Evolutionary conservation across 1,140 invertebrate species (phyloP), one percentile per base, ranked within the genome.

Genomic region (Belonocnema kinseyi): DNA sequence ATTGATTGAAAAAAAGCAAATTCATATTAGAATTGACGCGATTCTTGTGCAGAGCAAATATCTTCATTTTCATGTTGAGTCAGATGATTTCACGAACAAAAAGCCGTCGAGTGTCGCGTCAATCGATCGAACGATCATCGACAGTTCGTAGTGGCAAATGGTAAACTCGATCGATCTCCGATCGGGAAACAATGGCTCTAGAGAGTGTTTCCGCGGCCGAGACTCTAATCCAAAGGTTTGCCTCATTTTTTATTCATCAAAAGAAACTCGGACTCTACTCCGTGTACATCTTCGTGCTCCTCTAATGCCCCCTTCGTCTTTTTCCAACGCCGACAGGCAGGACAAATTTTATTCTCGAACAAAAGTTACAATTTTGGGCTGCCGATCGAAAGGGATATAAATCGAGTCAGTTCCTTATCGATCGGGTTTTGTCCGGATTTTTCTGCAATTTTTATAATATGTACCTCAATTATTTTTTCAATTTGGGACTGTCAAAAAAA

Each of bases 161-260:
- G 80, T 82, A 80, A 87, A 82, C 82, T 86, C 82, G 84, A 87
- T 87, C 84, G 85, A 79, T 84, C 79, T 76, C 50, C 58, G 80
- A 87, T 86, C 87, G 83, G 83, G 81, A 83, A 86, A 85, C 85
- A 85, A 92, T 92, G 91, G 91, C 91, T 87, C 89, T 92, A 83
- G 91, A 91, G 86, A 91, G 90, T 90, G 90, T 91, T 87, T 87
- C 85, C 89, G 89, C 88, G 90, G 87, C 90, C 79, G 90, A 92
- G 87, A 90, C 88, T 89, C 86, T 90, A 85, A 90, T 91, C 74
- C 90, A 91, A 91, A 92, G 91, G 91, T 92, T 92, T 92, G 91
- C 88, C 82, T 88, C 83, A 87, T 85, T 88, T 87, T 88, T 89
- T 87, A 85, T 84, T 86, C 85, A 84, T 75, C 81, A 72, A 80